Evolutionary conservation across 2,888 invertebrate genomes (phyloP), one percentile per base, ranked within the genome.

Genomic region (Mimumesa dahlbomi): DNA sequence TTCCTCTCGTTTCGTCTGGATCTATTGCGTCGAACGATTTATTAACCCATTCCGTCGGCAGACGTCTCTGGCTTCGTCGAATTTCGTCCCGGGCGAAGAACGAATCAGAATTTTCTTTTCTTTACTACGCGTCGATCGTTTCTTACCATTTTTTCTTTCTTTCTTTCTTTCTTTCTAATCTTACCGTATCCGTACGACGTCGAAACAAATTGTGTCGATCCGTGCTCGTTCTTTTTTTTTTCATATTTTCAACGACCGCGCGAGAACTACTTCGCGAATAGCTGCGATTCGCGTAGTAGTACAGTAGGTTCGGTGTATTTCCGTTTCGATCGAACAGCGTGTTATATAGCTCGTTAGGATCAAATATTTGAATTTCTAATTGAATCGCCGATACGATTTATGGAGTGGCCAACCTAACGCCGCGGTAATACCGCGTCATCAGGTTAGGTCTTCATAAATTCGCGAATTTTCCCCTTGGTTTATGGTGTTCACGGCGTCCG

Each of bases 21-120:
- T 74, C 65, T 70, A 70, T 70, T 42, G 52, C 58, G 11, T 16
- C 64, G 14, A 59, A 66, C 70, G 75, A 75, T 78, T 80, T 78
- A 78, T 80, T 73, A 80, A 80, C 69, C 77, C 67, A 68, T 77
- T 77, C 46, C 59, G 29, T 42, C 49, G 49, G 42, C 56, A 62
- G 80, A 73, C 70, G 53, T 63, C 45, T 56, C 69, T 40, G 67
- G 57, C 77, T 73, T 70, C 48, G 62, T 62, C n/a, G 70, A 70
- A 80, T 65, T 64, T 72, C 42, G 46, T n/a, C n/a, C 43, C 22
- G 21, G 18, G 22, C 18, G 29, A 34, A 11, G 2, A 34, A 25
- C 25, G n/a, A n/a, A n/a, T n/a, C n/a, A n/a, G n/a, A n/a, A n/a
- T n/a, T n/a, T n/a, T n/a, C n/a, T n/a, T n/a, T n/a, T n/a, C n/a